Percentiles rank a stretch among this genome's conserved stretches.
Evolutionary conservation across 2,113 vertebrate species (phyloP).

Genomic region (Hydrochoerus hydrochaeris): DNA sequence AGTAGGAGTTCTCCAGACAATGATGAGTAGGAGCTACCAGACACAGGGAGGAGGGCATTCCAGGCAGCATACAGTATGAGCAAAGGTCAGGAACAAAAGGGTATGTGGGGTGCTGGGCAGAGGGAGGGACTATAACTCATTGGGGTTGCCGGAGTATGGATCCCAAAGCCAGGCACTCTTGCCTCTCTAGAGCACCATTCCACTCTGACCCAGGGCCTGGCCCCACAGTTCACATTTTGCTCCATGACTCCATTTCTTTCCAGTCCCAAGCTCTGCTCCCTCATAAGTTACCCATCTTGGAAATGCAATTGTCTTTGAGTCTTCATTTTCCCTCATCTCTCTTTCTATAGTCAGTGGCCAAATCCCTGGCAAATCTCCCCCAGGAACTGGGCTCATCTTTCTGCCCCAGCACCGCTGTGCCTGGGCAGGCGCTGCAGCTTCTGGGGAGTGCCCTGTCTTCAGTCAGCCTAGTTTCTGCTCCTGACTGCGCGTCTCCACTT

Average conservation of each 20-base stretch:
- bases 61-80: not conserved
- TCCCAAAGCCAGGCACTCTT: not conserved
- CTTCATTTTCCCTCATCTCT: not conserved
- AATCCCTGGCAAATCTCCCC: not conserved
- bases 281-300: not conserved
- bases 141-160: not conserved
- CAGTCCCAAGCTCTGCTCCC: not conserved
- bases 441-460: no score
- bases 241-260: not conserved
- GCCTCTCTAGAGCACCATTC: not conserved
- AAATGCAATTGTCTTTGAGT: not conserved
- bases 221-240: not conserved
- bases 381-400: not conserved
- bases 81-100: not conserved
- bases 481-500: not conserved
- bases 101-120: not conserved
- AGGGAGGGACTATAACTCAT: not conserved
- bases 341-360: not conserved
- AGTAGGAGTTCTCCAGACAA: slow-evolving; percentile 61
- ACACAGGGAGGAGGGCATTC: slow-evolving; percentile 49
- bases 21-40: slow-evolving; percentile 64
- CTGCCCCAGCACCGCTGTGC: no score
- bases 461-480: not conserved
- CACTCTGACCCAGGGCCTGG: not conserved
- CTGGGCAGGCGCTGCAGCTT: not conserved